These are phyloP conservation scores for Poecilia gillii DNA, from an alignment of 2,797 vertebrate species.

Conservation along the genomic window DNA sequence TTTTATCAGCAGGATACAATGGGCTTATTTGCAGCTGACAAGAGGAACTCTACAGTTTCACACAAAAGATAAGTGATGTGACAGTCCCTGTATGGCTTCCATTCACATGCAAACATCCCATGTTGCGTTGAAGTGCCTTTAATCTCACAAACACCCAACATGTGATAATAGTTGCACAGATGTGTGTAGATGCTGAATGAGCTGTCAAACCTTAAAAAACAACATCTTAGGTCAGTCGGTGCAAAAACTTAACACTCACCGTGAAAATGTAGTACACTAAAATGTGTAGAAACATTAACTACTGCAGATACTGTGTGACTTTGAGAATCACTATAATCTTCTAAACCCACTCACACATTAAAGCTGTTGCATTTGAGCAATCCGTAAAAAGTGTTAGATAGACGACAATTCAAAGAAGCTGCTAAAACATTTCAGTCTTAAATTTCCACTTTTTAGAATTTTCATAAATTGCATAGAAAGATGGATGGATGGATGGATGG, in stretches of 20 bases:
- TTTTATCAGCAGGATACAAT: constrained; percentile 76
- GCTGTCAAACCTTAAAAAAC: constrained; percentile 45
- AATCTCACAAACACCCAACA: constrained; percentile 48
- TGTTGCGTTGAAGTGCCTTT: constrained; percentile 66
- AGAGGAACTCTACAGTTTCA: constrained; percentile 59
- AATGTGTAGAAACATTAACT: neutral
- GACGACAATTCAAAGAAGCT: constrained; percentile 52
- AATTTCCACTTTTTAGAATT: neutral
- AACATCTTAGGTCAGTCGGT: constrained; percentile 36
- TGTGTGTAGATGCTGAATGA: constrained; percentile 43
- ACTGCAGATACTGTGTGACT: neutral
- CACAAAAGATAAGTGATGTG: constrained; percentile 73
- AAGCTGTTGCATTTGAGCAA: constrained; percentile 30
- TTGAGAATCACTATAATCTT: neutral
- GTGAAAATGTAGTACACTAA: constrained; percentile 11
- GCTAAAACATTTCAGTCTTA: neutral
- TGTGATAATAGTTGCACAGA: constrained; percentile 47
- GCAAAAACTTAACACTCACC: constrained; percentile 43
- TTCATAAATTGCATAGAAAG: neutral
- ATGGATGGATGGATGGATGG: neutral
- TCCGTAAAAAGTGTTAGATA: constrained; percentile 46
- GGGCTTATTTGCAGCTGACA: constrained; percentile 70
- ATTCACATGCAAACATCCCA: constrained; percentile 70
- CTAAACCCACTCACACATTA: constrained; percentile 46
- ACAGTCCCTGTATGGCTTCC: constrained; percentile 53